Conservation (phyloP, 2,888 invertebrate species). For the Carpatolechia fugitivella region DNA sequence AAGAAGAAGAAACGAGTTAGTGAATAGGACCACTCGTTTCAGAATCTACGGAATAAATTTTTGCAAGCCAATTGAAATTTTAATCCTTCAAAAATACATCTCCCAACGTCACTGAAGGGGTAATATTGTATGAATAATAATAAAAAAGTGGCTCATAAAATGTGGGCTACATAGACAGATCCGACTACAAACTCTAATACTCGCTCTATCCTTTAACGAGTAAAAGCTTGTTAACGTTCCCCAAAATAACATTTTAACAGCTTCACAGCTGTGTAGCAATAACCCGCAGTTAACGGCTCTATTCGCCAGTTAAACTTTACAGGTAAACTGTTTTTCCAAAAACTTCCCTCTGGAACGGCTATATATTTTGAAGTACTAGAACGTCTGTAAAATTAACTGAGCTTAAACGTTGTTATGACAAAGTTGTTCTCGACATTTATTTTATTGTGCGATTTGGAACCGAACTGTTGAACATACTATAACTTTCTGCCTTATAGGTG, state of each 20-base stretch:
- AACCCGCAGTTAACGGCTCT: slow-evolving; percentile 4
- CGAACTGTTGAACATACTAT: too few relatives aligned
- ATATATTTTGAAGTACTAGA: not conserved
- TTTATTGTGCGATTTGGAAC: too few relatives aligned
- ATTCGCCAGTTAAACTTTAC: slow-evolving; percentile 2
- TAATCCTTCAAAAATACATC: too few relatives aligned
- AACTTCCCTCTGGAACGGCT: not conserved
- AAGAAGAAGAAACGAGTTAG: too few relatives aligned
- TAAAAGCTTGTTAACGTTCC: slow-evolving; percentile 8
- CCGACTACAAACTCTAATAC: not conserved
- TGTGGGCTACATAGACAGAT: not conserved
- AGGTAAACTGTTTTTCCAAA: slow-evolving; percentile 3
- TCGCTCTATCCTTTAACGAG: not conserved
- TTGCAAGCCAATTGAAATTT: too few relatives aligned
- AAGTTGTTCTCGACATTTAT: not conserved
- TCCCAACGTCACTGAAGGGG: too few relatives aligned
- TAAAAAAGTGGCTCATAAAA: too few relatives aligned
- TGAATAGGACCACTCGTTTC: too few relatives aligned
- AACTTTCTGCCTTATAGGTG: too few relatives aligned
- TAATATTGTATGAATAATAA: too few relatives aligned
- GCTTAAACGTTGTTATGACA: not conserved
- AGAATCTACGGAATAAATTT: too few relatives aligned
- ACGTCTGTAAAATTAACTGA: not conserved
- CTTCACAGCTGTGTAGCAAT: slow-evolving; percentile 4
- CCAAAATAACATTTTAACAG: slow-evolving; percentile 9